Evolutionary conservation across 2,888 invertebrate genomes (phyloP).

Genomic region (Taphrorychus bicolor): DNA sequence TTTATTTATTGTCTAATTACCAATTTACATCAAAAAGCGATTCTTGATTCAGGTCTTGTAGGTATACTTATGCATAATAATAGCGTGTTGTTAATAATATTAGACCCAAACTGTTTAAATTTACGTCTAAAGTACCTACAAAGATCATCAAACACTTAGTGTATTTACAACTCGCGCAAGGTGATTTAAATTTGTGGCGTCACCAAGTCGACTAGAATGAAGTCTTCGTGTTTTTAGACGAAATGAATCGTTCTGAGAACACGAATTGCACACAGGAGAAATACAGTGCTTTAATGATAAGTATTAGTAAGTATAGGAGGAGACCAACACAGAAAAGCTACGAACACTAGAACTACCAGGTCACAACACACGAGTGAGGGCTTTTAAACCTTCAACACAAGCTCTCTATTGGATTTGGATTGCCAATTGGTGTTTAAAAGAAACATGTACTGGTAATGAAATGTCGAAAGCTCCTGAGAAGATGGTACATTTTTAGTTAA

Average conservation of each 20-base stretch:
- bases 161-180: constrained; percentile 52
- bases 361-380: constrained; percentile 58
- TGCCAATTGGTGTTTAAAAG: neutral
- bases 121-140: constrained; percentile 6
- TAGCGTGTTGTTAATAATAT: too few relatives aligned
- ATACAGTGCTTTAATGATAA: constrained; percentile 32
- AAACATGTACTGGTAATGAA: too few relatives aligned
- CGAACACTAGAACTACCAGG: constrained; percentile 48
- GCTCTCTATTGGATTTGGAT: constrained; percentile 30
- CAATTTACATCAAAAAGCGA: constrained; percentile 40
- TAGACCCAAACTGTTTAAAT: neutral
- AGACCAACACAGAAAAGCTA: constrained; percentile 53
- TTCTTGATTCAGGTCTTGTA: constrained; percentile 10
- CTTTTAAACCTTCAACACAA: constrained; percentile 46
- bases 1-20: constrained; percentile 40
- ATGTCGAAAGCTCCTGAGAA: too few relatives aligned
- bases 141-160: constrained; percentile 47
- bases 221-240: constrained; percentile 21
- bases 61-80: neutral
- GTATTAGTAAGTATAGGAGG: constrained; percentile 49
- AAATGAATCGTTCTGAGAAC: constrained; percentile 14
- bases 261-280: constrained; percentile 14
- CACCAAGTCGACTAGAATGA: constrained; percentile 46
- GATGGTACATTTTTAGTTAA: too few relatives aligned
- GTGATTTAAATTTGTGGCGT: constrained; percentile 40